These are phyloP conservation scores for Xenentodon cancila DNA, from an alignment of 2,797 vertebrate species.

Conservation along the genomic window DNA sequence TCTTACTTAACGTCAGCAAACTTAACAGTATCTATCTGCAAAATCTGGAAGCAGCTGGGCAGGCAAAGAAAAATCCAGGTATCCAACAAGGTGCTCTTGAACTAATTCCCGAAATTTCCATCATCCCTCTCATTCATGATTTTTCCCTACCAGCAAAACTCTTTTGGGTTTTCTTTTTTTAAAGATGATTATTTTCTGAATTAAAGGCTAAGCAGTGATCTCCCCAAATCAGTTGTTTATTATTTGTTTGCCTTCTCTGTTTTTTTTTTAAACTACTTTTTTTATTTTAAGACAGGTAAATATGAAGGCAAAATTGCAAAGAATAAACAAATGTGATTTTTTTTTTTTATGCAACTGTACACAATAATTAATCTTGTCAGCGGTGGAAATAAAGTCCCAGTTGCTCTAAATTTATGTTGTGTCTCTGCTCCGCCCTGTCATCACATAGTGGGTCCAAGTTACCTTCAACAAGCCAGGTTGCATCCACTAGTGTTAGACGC, in stretches of 20 bases:
- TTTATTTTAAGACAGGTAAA: no score
- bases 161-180: background rate
- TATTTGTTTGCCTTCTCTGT: slow-evolving; percentile 30
- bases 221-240: slow-evolving; percentile 28
- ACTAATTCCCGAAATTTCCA: slow-evolving; percentile 55
- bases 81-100: slow-evolving; percentile 1
- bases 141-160: slow-evolving; percentile 23
- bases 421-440: no score
- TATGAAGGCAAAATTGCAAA: no score
- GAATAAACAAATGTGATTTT: no score
- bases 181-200: slow-evolving; percentile 10
- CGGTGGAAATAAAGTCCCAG: no score
- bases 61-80: slow-evolving; percentile 52
- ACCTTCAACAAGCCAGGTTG: no score
- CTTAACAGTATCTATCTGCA: slow-evolving; percentile 59
- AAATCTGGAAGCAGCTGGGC: slow-evolving; percentile 65
- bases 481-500: no score
- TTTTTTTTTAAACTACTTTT: slow-evolving; percentile 52
- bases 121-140: slow-evolving; percentile 10
- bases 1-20: slow-evolving; percentile 48
- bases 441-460: no score
- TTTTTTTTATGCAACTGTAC: no score
- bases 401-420: no score
- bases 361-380: no score
- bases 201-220: slow-evolving; percentile 23